A percentile compares a stretch with the other conserved stretches of the same genome.
Evolutionary conservation across 2,113 vertebrate genomes (phyloP).

Genomic region (Brachyhypopomus occidentalis): DNA sequence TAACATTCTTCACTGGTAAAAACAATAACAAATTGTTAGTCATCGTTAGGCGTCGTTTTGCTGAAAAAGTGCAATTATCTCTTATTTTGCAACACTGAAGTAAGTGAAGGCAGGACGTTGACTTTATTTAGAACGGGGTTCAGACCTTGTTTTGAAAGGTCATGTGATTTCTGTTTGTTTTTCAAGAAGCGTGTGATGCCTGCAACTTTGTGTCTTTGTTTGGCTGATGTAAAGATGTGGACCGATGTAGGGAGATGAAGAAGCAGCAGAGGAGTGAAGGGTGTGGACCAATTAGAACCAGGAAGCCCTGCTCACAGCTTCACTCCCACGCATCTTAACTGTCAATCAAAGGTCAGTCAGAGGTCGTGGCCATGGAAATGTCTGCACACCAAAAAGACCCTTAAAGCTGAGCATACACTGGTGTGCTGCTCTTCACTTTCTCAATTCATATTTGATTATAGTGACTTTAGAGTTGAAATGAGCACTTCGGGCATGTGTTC

Average conservation of each 20-base stretch:
- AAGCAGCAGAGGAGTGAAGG: conserved; percentile 3
- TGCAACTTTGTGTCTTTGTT: not conserved
- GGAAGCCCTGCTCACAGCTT: not conserved
- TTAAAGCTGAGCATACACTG: not conserved
- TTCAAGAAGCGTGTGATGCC: not conserved
- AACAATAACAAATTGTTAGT: not conserved
- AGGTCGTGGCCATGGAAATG: not conserved
- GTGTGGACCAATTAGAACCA: conserved; percentile 40
- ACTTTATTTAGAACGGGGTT: not conserved
- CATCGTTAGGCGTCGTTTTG: not conserved
- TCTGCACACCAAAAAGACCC: not conserved
- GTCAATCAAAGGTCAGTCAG: conserved; percentile 20
- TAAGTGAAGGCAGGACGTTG: not conserved
- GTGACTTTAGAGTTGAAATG: no score
- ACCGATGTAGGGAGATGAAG: conserved; percentile 6
- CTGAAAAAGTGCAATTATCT: not conserved
- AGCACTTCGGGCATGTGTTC: no score
- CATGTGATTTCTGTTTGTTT: not conserved
- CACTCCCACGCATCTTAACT: conserved; percentile 12
- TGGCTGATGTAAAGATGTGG: not conserved
- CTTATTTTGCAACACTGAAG: not conserved
- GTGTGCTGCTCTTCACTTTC: not conserved
- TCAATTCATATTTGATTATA: not conserved
- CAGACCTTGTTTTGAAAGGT: no score
- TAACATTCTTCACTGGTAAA: not conserved